Base-by-base conservation (phyloP, 2,113 vertebrate species). In the Gambusia holbrooki region DNA sequence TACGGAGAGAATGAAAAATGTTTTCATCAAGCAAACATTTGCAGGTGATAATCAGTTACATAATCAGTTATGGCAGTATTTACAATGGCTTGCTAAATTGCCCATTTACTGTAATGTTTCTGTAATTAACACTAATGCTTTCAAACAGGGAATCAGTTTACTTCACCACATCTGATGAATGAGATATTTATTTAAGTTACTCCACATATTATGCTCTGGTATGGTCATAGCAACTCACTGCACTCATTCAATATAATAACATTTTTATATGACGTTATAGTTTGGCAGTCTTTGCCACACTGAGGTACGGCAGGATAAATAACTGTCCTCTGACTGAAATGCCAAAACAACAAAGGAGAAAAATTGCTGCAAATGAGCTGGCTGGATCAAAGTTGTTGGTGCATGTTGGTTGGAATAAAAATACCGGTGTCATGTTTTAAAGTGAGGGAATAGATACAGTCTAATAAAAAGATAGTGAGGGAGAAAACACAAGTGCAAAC, bases 321-420 rank as follows among this genome's bases (percentile, higher is more conserved):
- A 63, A 66, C 54, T 80, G 71, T 87, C 33, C 25, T 71, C 66
- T 71, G 71, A 87, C 79, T 80, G 71, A 85, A 87, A 80, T 82
- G 83, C 73, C 83, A 70, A 77, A 87, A 84, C 48, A 87, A 84
- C 79, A 86, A 74, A 85, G 73, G 73, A 86, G 76, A 85, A 82
- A 79, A 80, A 88, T 84, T 32, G 63, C 66, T 74, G 70, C 76
- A 88, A 89, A 86, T 86, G 74, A 87, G 80, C 83, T 76, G 84
- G 82, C 66, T 45, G 69, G 81, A 87, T 89, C 83, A 86, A 86
- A 87, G 88, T 73, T 17, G 2, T 25, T 62, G 76, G 74, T 80
- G 87, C 65, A 76, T 83, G 84, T 82, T 74, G 75, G 78, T 80
- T 82, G 82, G 85, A 64, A 15, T 65, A 63, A 74, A 75, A 78